Conservation (phyloP, 2,797 vertebrate species). For the Lepilemur ruficaudatus region DNA sequence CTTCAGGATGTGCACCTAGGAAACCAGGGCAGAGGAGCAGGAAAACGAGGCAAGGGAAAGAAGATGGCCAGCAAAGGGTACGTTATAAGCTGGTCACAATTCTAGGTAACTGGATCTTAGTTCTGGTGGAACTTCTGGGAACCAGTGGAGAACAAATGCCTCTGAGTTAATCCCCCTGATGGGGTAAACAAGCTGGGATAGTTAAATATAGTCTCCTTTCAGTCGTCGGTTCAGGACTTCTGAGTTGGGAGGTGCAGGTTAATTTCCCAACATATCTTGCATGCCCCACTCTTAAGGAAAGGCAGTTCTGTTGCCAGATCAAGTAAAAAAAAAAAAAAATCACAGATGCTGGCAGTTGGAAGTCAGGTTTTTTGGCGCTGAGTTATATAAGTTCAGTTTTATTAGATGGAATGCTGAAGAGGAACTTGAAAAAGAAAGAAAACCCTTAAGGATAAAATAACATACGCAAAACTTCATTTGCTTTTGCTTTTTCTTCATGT, state of each 20-base stretch:
- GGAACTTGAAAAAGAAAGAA: slow-evolving; percentile 13
- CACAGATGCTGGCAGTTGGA: background rate
- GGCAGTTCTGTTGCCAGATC: background rate
- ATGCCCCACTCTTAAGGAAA: background rate
- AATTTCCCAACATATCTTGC: background rate
- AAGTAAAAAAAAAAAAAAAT: background rate
- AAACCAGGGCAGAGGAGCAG: background rate
- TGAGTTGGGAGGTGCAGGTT: background rate
- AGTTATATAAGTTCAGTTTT: slow-evolving; percentile 43
- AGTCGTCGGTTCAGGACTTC: background rate
- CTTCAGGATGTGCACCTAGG: background rate
- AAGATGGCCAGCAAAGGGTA: background rate
- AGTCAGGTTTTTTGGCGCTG: slow-evolving; percentile 9
- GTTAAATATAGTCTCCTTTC: background rate
- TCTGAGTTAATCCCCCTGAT: background rate
- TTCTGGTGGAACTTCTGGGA: background rate
- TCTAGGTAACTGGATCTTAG: background rate
- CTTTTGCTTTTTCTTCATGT: slow-evolving; percentile 21
- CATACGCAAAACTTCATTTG: slow-evolving; percentile 3
- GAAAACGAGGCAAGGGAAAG: background rate
- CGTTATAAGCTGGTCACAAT: background rate
- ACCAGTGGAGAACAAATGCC: background rate
- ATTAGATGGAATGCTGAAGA: slow-evolving; percentile 33
- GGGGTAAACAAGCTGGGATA: background rate
- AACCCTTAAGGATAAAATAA: background rate